phyloP scores from a whole-genome alignment of 2,797 vertebrate species.

The Labroides dimidiatus region DNA sequence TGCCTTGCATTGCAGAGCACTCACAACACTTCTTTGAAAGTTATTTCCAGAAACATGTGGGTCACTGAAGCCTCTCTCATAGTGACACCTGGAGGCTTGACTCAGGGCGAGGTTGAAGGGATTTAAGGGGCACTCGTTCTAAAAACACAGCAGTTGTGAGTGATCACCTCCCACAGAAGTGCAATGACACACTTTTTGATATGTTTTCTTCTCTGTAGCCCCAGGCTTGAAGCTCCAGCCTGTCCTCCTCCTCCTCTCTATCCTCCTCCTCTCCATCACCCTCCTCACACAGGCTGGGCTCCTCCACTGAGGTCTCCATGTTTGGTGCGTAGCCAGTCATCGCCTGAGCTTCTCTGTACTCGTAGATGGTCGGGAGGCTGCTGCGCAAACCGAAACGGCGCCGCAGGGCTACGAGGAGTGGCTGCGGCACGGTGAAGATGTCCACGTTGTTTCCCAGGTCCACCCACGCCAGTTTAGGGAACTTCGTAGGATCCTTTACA shows the following conservation, averaged over 20 bases:
- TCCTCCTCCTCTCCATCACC: conserved; percentile 71
- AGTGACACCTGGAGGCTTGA: conserved; percentile 46
- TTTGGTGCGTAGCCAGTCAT: conserved; percentile 68
- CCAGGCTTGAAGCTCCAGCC: conserved; percentile 74
- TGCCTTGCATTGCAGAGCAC: conserved; percentile 27
- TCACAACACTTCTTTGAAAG: conserved; percentile 51
- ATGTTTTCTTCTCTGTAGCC: conserved; percentile 57
- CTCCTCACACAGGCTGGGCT: conserved; percentile 81
- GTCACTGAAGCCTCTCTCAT: conserved; percentile 56
- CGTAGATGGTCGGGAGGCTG: conserved; percentile 91
- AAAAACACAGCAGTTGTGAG: conserved; percentile 50
- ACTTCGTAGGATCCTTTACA: conserved; percentile 87
- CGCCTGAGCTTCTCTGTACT: conserved; percentile 78
- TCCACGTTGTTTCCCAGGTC: conserved; percentile 93
- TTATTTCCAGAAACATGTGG: conserved; percentile 62
- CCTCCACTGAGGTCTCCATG: conserved; percentile 78
- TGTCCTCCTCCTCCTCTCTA: conserved; percentile 75
- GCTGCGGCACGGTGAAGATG: conserved; percentile 91
- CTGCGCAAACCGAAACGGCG: conserved; percentile 89
- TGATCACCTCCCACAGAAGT: conserved; percentile 86
- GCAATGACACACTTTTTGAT: conserved; percentile 72
- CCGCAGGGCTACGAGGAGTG: conserved; percentile 89
- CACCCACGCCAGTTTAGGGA: conserved; percentile 90
- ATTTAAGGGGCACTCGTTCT: conserved; percentile 42
- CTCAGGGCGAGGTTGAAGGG: conserved; percentile 26